A percentile compares a stretch with the other conserved stretches of the same genome.
These are phyloP conservation scores for Micrasema longulum DNA, from an alignment of 1,140 invertebrate genomes.

Conservation along the genomic window DNA sequence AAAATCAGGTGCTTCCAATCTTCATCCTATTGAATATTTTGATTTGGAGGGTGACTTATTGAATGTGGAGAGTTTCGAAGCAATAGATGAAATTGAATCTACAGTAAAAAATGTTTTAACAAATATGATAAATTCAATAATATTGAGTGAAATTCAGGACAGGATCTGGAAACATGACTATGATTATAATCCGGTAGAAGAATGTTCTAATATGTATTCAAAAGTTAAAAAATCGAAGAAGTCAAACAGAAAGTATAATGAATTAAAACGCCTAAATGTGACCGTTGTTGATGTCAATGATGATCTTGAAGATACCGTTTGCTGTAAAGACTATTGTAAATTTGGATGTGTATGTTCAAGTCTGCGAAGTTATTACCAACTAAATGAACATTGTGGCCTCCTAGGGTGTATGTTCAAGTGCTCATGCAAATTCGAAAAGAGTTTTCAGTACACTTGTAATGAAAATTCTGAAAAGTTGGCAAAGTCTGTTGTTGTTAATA, in stretches of 20 bases:
- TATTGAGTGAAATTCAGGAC: conserved; percentile 58
- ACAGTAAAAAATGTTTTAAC: conserved; percentile 56
- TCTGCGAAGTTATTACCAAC: conserved; percentile 54
- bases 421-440: conserved; percentile 57
- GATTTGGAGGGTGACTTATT: conserved; percentile 15
- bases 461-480: conserved; percentile 51
- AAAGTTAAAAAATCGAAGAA: conserved; percentile 47
- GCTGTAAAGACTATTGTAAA: conserved; percentile 60
- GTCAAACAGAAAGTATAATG: conserved; percentile 54
- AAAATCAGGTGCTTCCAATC: neutral
- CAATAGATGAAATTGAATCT: conserved; percentile 36
- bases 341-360: conserved; percentile 67
- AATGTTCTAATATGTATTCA: conserved; percentile 40
- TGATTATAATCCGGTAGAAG: conserved; percentile 39
- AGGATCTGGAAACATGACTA: conserved; percentile 48
- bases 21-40: conserved; percentile 21
- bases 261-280: conserved; percentile 60
- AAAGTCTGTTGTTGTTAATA: conserved; percentile 58
- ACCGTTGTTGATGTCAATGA: conserved; percentile 60
- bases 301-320: conserved; percentile 51
- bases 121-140: conserved; percentile 58
- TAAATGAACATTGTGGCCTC: conserved; percentile 61
- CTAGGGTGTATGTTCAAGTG: conserved; percentile 65
- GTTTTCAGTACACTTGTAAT: conserved; percentile 36
- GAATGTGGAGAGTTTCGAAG: conserved; percentile 37